phyloP scores from a whole-genome alignment of 2,113 vertebrate species.

The Triplophysa dalaica region DNA sequence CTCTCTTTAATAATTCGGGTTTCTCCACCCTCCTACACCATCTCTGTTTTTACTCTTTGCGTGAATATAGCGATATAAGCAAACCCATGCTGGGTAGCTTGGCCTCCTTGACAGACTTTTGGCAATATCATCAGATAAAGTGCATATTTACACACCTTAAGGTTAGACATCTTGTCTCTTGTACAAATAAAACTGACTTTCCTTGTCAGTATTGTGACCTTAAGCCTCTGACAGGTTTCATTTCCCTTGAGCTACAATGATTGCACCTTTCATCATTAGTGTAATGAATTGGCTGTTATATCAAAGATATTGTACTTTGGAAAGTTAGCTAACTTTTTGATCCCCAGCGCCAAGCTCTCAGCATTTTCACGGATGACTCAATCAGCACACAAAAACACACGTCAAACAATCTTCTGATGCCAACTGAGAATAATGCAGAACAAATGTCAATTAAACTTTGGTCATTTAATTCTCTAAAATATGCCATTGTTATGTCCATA shows the following conservation, averaged over 20 bases:
- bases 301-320: neutral
- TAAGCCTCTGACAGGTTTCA: conserved; percentile 16
- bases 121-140: neutral
- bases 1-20: neutral
- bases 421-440: neutral
- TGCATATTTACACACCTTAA: neutral
- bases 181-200: conserved; percentile 1
- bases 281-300: conserved; percentile 38
- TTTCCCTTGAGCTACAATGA: neutral
- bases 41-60: neutral
- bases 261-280: conserved; percentile 27
- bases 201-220: conserved; percentile 14
- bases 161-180: conserved; percentile 25
- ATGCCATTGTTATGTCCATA: neutral
- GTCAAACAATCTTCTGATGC: neutral
- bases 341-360: conserved; percentile 1
- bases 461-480: neutral
- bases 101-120: neutral
- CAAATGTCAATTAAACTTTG: too few species aligned
- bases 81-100: neutral
- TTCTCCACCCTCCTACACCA: neutral
- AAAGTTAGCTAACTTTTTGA: conserved; percentile 22
- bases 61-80: neutral
- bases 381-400: neutral
- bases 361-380: neutral